Base-by-base conservation (phyloP, 2,888 invertebrate genomes). In the Cremastobaeus sp. region DNA sequence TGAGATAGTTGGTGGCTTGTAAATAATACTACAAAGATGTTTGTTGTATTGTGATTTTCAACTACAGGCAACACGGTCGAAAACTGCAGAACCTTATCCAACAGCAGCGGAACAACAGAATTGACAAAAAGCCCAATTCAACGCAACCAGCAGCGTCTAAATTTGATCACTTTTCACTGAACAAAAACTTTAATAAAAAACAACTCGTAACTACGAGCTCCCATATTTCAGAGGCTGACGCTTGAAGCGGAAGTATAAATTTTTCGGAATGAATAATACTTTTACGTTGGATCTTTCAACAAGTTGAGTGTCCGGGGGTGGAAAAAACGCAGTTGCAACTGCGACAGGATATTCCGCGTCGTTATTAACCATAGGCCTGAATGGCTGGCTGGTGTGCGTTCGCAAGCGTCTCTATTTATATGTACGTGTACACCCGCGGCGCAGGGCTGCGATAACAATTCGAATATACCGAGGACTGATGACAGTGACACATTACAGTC, bases 401-500 rank as follows among this genome's bases (percentile, higher is more conserved):
- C 14, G 52, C 15, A 45, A 6, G 28, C 37, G 25, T 52, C 39
- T 41, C 47, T 62, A 52, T 69, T 45, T 62, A 60, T 55, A 39
- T 21, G 60, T 21, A 48, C 54, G 37, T 41, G 28, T 28, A 74
- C 34, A 18, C 34, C 28, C 14, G 30, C 20, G 57, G 3, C 11
- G 14, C 55, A n/a, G 35, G 57, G 69, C 41, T 76, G 76, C 78
- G 85, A 85, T 85, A 84, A 83, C 83, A 79, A 83, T 84, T 84
- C 77, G 80, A 79, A 79, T 81, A 57, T 65, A 80, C 77, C 75
- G 76, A 79, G 74, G 77, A 74, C 77, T 80, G 84, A 85, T 84
- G 85, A 85, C 86, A 86, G 83, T 86, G 85, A 86, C 84, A 81
- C 85, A 85, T 86, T 81, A 82, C 82, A 74, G 77, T 77, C 77